Base-by-base conservation (phyloP, 1,140 invertebrate species). In the Brachionus asplanchnoidis region DNA sequence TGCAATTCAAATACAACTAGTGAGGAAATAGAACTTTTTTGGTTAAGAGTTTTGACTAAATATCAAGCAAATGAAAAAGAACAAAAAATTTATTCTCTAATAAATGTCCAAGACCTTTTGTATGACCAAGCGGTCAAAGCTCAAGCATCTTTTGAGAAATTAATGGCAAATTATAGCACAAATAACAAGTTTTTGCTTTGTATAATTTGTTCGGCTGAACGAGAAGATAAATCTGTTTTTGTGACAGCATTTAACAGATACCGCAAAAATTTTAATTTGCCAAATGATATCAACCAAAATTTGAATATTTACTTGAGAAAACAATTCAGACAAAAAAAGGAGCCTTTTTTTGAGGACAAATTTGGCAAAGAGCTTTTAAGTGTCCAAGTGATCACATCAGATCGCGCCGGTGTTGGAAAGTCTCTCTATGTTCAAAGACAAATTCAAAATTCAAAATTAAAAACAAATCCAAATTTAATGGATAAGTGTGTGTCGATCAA, bases 1-100 rank as follows among this genome's bases (percentile, higher is more conserved):
- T 89, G 88, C 85, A 86, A 87, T 68, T n/a, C 82, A 44, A 77
- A 86, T 17, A 89, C 88, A 50, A 87, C 87, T 28, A 66, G 85
- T 36, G 88, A 89, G 86, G 85, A 89, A 85, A 88, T 89, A 9
- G 79, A 82, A 46, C 32, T 82, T 28, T 82, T 82, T 36, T 68
- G 53, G 79, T 3, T 14, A 5, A 44, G 73, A 26, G 73, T 50
- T 26, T 20, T 77, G 20, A 50, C 1, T 9, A 11, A 77, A 17
- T 26, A 75, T 20, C 4, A 46, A 50, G 42, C 1, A 20, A 11
- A 77, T 50, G 9, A 77, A 26, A 77, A n/a, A n/a, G 32, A 28
- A 9, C 73, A 50, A 46, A 77, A 50, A 77, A 77, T 77, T 50
- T 77, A 77, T 50, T 50, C 20, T 3, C 32, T 77, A 26, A 77